Base-by-base conservation (phyloP, 2,797 vertebrate species). In the Mus caroli region DNA sequence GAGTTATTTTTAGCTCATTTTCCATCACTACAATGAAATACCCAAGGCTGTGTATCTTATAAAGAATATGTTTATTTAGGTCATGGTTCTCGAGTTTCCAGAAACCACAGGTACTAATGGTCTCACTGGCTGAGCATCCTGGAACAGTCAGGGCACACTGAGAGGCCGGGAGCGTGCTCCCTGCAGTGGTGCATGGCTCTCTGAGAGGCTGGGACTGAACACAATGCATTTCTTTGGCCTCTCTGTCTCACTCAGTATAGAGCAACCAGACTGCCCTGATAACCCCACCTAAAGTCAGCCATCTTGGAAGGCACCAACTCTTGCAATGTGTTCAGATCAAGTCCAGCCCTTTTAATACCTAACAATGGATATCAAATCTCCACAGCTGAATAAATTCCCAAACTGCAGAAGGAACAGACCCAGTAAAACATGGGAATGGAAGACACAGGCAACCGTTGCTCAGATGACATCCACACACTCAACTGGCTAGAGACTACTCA, bases 391-490 rank as follows among this genome's bases (percentile, higher is more conserved):
- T 40, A 22, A 54, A 26, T 46, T 24, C 6, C 3, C 78, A 46
- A 7, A 9, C 54, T 37, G 2, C 20, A 20, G 54, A 54, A 26
- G 20, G 12, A 13, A 60, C 56, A 28, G 11, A 79, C 22, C 15
- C 1, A 20, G 15, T 14, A 13, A 28, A 46, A 37, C 4, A 11
- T 17, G 31, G 26, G 22, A 43, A n/a, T 0, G 40, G 28, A 50
- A 20, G 54, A 60, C 37, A 12, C 69, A 50, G 54, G 60, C 13
- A 34, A 34, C 8, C 17, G 1, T 2, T 46, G 28, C 17, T 3
- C 20, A 15, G 15, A 11, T 1, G 8, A 26, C 1, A 0, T 31
- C 0, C 1, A 62, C 43, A 22, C 56, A 50, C 9, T 64, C 34
- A 12, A 0, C 7, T 1, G 52, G 20, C 34, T 20, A 14, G 52